Conservation (phyloP, 2,888 invertebrate species). For the Sphinx pinastri region DNA sequence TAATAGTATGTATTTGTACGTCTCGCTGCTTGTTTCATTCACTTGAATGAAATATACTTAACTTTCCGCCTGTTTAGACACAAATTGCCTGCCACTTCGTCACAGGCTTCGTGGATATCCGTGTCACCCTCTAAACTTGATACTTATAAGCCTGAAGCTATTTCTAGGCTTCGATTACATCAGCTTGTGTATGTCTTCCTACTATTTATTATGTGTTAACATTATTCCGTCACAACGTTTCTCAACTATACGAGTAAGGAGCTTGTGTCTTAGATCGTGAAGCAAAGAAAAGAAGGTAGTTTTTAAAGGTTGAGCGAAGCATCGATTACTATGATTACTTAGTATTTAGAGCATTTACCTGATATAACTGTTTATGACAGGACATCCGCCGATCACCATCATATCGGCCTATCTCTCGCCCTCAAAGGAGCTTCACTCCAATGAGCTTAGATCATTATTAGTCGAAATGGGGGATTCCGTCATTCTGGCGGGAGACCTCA, state of each 20-base stretch:
- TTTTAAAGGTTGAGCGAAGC: no score
- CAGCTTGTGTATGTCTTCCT: constrained; percentile 10
- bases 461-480: no score
- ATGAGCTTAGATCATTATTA: no score
- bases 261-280: background rate
- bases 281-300: background rate
- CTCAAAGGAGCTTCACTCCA: no score
- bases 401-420: no score
- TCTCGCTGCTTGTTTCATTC: no score
- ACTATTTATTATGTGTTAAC: background rate
- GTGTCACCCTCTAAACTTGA: constrained; percentile 20
- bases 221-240: background rate
- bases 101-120: constrained; percentile 1
- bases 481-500: no score
- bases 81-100: background rate
- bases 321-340: no score
- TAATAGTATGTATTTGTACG: background rate
- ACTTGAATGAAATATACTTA: no score
- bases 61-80: background rate
- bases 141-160: constrained; percentile 5
- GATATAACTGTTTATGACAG: no score
- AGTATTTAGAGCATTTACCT: no score
- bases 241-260: background rate
- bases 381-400: no score
- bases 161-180: constrained; percentile 12